These are phyloP conservation scores for Forbesichthys agassizii DNA, from an alignment of 2,113 vertebrate genomes.

Conservation along the genomic window DNA sequence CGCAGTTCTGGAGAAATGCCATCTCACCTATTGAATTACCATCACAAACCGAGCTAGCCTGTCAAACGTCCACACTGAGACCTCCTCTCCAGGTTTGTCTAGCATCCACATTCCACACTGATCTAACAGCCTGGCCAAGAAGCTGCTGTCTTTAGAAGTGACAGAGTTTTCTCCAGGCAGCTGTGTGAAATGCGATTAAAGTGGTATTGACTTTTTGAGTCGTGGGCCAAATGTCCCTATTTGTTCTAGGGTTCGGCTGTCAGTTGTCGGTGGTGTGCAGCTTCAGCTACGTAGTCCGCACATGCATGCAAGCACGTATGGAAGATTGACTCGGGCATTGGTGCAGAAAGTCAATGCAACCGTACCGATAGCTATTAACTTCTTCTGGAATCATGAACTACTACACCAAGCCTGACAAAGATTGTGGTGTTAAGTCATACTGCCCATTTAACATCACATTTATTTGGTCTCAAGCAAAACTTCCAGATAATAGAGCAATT, in stretches of 20 bases:
- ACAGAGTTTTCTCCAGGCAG: constrained; percentile 21
- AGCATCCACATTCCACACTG: background rate
- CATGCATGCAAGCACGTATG: background rate
- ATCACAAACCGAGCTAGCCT: constrained; percentile 25
- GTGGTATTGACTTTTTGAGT: constrained; percentile 44
- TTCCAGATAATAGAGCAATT: background rate
- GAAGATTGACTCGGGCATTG: background rate
- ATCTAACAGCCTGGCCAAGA: constrained; percentile 28
- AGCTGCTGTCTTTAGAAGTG: constrained; percentile 21
- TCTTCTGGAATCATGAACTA: constrained; percentile 11
- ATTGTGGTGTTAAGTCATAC: background rate
- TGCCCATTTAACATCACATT: background rate
- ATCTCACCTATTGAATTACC: constrained; percentile 32
- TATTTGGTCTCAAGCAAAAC: background rate
- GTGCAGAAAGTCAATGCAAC: background rate
- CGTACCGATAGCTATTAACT: constrained; percentile 7
- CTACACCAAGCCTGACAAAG: background rate
- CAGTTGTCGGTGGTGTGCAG: constrained; percentile 14
- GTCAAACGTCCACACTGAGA: constrained; percentile 19
- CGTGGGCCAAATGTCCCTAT: constrained; percentile 7
- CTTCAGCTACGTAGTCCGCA: background rate
- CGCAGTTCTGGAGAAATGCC: constrained; percentile 18
- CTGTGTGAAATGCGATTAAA: constrained; percentile 42
- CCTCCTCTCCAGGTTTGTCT: background rate
- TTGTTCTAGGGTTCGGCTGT: constrained; percentile 11